phyloP scores from a whole-genome alignment of 2,888 invertebrate genomes.

The Criorhina ranunculi region DNA sequence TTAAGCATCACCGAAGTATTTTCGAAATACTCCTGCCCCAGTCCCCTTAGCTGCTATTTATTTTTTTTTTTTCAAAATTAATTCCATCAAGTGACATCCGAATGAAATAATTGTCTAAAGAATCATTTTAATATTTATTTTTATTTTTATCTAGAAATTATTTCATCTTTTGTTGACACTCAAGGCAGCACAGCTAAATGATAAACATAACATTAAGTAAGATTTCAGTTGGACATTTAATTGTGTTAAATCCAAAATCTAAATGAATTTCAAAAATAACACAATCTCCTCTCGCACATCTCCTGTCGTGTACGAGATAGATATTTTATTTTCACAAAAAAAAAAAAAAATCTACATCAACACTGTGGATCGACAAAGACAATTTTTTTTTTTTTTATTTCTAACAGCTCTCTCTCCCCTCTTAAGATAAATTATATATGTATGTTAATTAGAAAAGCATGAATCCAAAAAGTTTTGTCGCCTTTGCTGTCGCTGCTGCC shows the following conservation, averaged over 20 bases:
- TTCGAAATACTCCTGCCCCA: no score
- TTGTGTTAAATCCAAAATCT: constrained; percentile 59
- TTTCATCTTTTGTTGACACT: constrained; percentile 7
- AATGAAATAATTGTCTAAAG: constrained; percentile 26
- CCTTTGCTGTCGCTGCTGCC: constrained; percentile 34
- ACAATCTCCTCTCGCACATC: constrained; percentile 44
- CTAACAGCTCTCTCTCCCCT: constrained; percentile 31
- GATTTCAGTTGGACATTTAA: constrained; percentile 66
- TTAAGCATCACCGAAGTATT: no score
- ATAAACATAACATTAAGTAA: constrained; percentile 36
- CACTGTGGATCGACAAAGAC: constrained; percentile 40
- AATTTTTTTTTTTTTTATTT: constrained; percentile 35
- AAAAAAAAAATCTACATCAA: constrained; percentile 12
- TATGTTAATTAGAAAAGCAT: constrained; percentile 77
- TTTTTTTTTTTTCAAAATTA: constrained; percentile 3
- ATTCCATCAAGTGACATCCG: constrained; percentile 7
- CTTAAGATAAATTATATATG: constrained; percentile 68
- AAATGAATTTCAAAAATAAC: constrained; percentile 64
- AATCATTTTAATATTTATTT: not conserved
- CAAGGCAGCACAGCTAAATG: constrained; percentile 20
- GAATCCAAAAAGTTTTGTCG: constrained; percentile 71
- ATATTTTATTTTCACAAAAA: constrained; percentile 64
- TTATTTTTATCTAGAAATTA: not conserved
- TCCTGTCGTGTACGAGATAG: constrained; percentile 69
- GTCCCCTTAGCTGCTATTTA: no score